Base-by-base conservation (phyloP, 2,797 vertebrate genomes). In the Alcedo atthis region DNA sequence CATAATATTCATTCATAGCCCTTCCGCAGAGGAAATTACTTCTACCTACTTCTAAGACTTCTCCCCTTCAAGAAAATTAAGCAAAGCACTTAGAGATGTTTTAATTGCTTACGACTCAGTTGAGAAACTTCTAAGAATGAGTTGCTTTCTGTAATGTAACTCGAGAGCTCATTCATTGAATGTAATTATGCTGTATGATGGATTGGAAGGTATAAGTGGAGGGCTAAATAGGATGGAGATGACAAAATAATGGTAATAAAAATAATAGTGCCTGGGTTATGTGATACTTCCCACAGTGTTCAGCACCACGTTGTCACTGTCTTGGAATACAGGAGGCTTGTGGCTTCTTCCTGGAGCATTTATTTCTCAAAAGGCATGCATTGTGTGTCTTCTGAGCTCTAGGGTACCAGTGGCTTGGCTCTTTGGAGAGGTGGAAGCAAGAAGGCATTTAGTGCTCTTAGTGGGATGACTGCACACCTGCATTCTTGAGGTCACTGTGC, bases 81-180 rank as follows among this genome's bases (percentile, higher is more conserved):
- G 90, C 0, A 3, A 92, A 96, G 73, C 76, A 77, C 58, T 95
- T 49, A 19, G 86, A 93, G 80, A 95, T 91, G 78, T 81, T 89
- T 94, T 97, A 97, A 96, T 97, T 97, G 94, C 88, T 80, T 85
- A 64, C 6, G 70, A 95, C 85, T 96, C 93, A 96, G 89, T 81
- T 95, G 95, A 97, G 94, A 93, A 96, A 95, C 94, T 97, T 96
- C 93, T 95, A 97, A 96, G 95, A 97, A 96, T 92, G 76, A 78
- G 76, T 70, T 95, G 74, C 92, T 95, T 93, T 95, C 87, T 94
- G 78, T 76, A 92, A 91, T 51, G 96, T 95, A 97, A 97, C 85
- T 91, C 78, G 94, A 97, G 94, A 97, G 45, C 86, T 91, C 86
- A 76, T 89, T 96, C 90, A 93, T 49, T 96, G 88, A 78, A 93